A percentile compares a stretch with the other conserved stretches of the same genome.
Conservation (phyloP, 2,888 invertebrate species). For the Drosophila dives region DNA sequence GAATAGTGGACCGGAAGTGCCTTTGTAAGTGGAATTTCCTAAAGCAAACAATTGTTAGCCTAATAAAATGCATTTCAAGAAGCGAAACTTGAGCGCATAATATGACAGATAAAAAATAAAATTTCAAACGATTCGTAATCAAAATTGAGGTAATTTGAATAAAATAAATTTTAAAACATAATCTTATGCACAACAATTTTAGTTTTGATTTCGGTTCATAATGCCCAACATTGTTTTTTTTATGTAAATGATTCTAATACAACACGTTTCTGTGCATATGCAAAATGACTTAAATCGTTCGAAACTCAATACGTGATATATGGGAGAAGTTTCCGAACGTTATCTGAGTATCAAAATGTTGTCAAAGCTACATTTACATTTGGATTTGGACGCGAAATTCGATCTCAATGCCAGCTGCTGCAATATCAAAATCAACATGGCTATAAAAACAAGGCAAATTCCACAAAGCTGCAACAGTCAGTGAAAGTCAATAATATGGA, state of each 20-base stretch:
- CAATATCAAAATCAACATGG: conserved; percentile 16
- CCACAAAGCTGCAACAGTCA: conserved; percentile 44
- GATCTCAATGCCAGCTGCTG: conserved; percentile 51
- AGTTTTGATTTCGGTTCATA: background rate
- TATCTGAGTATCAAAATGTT: conserved; percentile 42
- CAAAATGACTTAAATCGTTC: background rate
- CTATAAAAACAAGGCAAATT: conserved; percentile 57
- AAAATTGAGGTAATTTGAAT: background rate
- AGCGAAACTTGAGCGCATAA: background rate
- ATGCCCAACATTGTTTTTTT: background rate
- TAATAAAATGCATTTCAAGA: conserved; percentile 23
- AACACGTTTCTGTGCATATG: background rate
- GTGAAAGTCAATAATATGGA: conserved; percentile 46
- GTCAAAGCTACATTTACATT: conserved; percentile 52
- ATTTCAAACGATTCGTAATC: background rate
- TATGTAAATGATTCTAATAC: background rate
- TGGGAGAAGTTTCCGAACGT: background rate
- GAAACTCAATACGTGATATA: conserved; percentile 54
- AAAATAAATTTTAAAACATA: background rate
- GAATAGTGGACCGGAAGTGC: conserved; percentile 58
- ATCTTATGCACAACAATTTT: background rate
- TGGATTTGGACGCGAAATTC: conserved; percentile 44
- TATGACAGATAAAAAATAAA: background rate
- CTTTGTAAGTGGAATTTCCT: conserved; percentile 60
- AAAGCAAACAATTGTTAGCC: conserved; percentile 38